Conservation (phyloP, 2,888 invertebrate species). For the Eretmocerus hayati region DNA sequence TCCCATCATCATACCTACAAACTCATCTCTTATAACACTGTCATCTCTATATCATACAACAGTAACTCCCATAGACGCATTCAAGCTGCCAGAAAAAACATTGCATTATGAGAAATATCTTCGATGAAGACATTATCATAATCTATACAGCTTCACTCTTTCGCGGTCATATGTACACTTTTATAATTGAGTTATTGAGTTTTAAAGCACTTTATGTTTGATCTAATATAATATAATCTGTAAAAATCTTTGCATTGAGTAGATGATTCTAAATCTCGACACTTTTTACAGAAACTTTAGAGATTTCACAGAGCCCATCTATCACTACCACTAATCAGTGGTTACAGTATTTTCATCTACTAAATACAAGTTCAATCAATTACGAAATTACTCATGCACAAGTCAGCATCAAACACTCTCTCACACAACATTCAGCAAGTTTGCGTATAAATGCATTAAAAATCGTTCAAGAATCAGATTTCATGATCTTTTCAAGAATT, state of each 20-base stretch:
- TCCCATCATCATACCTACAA: constrained; percentile 6
- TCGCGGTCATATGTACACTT: constrained; percentile 22
- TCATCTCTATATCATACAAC: too few species aligned
- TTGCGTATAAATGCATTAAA: constrained; percentile 21
- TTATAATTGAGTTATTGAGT: constrained; percentile 19
- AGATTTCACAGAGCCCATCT: too few species aligned
- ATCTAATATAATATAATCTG: constrained; percentile 26
- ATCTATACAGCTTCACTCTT: constrained; percentile 22
- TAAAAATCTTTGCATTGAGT: constrained; percentile 24
- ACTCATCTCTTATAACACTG: constrained; percentile 17
- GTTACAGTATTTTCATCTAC: constrained; percentile 10
- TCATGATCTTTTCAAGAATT: too few species aligned
- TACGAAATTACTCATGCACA: constrained; percentile 8
- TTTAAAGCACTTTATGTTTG: constrained; percentile 23
- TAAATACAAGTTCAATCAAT: constrained; percentile 15
- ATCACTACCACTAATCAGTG: constrained; percentile 7
- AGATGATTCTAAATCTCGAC: constrained; percentile 22
- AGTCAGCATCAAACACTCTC: constrained; percentile 9
- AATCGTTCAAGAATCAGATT: constrained; percentile 14
- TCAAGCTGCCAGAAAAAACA: constrained; percentile 6
- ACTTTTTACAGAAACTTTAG: too few species aligned
- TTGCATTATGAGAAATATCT: constrained; percentile 6
- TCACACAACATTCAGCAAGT: constrained; percentile 10
- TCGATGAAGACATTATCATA: constrained; percentile 19
- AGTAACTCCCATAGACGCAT: constrained; percentile 5